These are phyloP conservation scores for Cebidichthys violaceus DNA, from an alignment of 2,113 vertebrate genomes.

Conservation along the genomic window DNA sequence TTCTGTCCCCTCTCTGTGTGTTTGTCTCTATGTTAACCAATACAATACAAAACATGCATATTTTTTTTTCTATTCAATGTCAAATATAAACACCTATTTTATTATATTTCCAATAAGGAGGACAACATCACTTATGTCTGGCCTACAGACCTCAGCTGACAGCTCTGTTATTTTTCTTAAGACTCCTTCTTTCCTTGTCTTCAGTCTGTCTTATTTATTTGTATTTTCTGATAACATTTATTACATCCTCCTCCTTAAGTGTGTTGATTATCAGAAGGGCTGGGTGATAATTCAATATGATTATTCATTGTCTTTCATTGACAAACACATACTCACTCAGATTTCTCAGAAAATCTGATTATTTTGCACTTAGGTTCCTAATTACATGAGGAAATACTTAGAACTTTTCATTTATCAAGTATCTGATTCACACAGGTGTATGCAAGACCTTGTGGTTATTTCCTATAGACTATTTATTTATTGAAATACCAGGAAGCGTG, in stretches of 20 bases:
- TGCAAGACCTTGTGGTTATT: not conserved
- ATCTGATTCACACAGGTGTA: not conserved
- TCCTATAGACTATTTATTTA: not conserved
- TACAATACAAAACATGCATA: conserved; percentile 2
- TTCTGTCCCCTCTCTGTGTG: conserved; percentile 4
- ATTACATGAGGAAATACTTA: not conserved
- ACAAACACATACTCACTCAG: not conserved
- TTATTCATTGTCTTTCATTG: not conserved
- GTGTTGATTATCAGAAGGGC: not conserved
- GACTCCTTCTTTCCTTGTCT: not conserved
- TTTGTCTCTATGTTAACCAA: conserved; percentile 31
- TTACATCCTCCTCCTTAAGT: not conserved
- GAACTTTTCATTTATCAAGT: not conserved
- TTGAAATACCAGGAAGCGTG: not conserved
- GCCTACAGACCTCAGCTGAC: not conserved
- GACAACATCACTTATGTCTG: not conserved
- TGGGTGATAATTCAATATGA: not conserved
- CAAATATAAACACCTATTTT: not conserved
- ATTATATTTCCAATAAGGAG: not conserved
- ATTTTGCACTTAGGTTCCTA: not conserved
- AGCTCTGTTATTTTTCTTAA: not conserved
- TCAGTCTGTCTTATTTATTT: not conserved
- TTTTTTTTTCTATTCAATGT: not conserved
- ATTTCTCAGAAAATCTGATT: not conserved
- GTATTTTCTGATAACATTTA: not conserved